A percentile compares a stretch with the other conserved stretches of the same genome.
Evolutionary conservation across 2,797 vertebrate species (phyloP).

Genomic region (Helostoma temminkii): DNA sequence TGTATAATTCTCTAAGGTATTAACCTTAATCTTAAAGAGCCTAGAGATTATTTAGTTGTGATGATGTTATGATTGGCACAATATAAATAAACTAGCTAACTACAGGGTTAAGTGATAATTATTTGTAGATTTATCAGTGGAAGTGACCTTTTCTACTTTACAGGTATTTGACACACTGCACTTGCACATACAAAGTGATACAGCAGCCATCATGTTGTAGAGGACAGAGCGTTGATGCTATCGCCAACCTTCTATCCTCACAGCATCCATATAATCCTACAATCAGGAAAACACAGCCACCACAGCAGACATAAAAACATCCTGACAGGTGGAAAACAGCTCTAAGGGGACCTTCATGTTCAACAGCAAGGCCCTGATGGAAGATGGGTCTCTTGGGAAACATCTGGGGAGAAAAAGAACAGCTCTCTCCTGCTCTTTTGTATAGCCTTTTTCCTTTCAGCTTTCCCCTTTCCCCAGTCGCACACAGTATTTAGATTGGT

Average conservation of each 20-base stretch:
- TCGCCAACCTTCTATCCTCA: conserved; percentile 29
- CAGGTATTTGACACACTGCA: conserved; percentile 20
- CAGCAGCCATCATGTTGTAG: conserved; percentile 32
- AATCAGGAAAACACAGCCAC: conserved; percentile 64
- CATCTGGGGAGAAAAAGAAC: conserved; percentile 7
- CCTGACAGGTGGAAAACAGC: conserved; percentile 68
- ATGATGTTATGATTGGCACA: no score
- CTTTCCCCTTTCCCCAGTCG: neutral
- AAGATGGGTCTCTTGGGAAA: conserved; percentile 28
- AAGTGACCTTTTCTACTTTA: no score
- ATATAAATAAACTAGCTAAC: no score
- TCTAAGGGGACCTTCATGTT: conserved; percentile 55
- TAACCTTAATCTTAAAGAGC: no score
- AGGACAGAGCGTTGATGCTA: conserved; percentile 39
- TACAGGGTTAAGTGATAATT: no score
- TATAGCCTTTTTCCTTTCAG: neutral
- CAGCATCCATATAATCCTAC: conserved; percentile 60
- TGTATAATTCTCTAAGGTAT: no score
- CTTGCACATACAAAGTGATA: conserved; percentile 10
- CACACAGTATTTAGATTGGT: neutral
- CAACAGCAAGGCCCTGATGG: conserved; percentile 25
- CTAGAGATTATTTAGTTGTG: no score
- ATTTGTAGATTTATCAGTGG: no score
- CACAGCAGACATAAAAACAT: conserved; percentile 50
- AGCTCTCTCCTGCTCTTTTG: conserved; percentile 2